Percentiles rank a stretch among this genome's conserved stretches.
Evolutionary conservation across 1,140 invertebrate genomes (phyloP).

Genomic region (Thalassaphorura encarpata): DNA sequence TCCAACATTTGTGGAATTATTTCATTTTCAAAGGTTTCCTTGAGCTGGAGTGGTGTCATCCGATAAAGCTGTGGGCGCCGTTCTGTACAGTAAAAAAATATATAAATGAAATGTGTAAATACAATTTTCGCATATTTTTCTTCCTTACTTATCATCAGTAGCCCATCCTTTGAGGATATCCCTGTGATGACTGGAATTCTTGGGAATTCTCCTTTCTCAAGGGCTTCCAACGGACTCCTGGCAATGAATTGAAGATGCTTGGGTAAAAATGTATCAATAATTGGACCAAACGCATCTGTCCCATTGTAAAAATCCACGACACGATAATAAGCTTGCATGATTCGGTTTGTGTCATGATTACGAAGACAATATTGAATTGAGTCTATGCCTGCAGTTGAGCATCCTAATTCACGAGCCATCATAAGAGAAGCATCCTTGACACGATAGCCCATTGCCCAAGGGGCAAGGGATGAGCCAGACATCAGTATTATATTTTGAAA

Average conservation of each 20-base stretch:
- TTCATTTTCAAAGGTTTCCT: conserved; percentile 28
- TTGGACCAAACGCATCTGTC: conserved; percentile 31
- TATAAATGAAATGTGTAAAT: neutral
- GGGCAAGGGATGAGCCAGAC: conserved; percentile 30
- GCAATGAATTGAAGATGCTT: conserved; percentile 28
- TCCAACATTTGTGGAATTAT: conserved; percentile 29
- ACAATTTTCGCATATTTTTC: neutral
- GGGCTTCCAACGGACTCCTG: conserved; percentile 27
- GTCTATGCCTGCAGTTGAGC: conserved; percentile 21
- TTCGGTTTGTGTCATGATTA: conserved; percentile 25
- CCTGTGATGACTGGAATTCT: conserved; percentile 32
- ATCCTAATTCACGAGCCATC: conserved; percentile 28
- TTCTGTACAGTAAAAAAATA: conserved; percentile 19
- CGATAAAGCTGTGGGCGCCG: conserved; percentile 25
- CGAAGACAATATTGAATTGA: conserved; percentile 28
- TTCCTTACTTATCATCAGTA: conserved; percentile 30
- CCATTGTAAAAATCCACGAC: conserved; percentile 29
- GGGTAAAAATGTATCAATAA: conserved; percentile 30
- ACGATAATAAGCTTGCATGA: conserved; percentile 29
- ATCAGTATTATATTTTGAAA: conserved; percentile 29
- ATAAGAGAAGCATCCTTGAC: conserved; percentile 26
- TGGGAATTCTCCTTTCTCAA: conserved; percentile 32
- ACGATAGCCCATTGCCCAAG: conserved; percentile 31
- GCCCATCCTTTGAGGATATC: conserved; percentile 30
- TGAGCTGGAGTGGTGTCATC: conserved; percentile 27